Evolutionary conservation across 2,113 vertebrate genomes (phyloP).

Genomic region (Spea bombifrons): DNA sequence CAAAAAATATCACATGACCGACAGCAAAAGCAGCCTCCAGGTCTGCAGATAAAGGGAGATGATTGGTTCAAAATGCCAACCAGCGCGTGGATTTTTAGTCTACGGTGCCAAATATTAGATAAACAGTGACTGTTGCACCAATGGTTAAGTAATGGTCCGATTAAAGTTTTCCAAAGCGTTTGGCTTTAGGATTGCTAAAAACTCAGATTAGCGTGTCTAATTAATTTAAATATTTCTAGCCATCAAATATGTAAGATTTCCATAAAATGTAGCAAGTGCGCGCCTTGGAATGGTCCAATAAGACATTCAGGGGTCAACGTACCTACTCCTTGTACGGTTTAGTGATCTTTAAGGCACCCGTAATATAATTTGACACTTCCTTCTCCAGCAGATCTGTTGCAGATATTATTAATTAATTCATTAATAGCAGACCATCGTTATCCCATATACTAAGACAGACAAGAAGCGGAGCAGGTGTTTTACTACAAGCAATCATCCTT

Average conservation of each 20-base stretch:
- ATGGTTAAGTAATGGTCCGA: no score
- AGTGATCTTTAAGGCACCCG: constrained; percentile 7
- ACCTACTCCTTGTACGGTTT: constrained; percentile 9
- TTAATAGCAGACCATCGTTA: constrained; percentile 10
- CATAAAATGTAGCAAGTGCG: constrained; percentile 12
- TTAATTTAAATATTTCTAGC: constrained; percentile 1
- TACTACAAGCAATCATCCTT: constrained; percentile 36
- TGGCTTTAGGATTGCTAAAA: no score
- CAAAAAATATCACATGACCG: no score
- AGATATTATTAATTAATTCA: constrained; percentile 10
- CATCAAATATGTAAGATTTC: constrained; percentile 4
- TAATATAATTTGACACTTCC: constrained; percentile 46
- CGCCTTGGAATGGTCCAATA: background rate
- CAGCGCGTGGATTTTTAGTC: no score
- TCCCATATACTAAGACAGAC: constrained; percentile 4
- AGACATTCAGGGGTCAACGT: constrained; percentile 13
- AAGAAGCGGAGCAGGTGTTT: constrained; percentile 44
- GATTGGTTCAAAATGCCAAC: no score
- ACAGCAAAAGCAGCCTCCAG: no score
- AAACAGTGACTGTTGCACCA: no score
- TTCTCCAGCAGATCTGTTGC: constrained; percentile 6
- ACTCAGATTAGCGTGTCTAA: no score
- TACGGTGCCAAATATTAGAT: no score
- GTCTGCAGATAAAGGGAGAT: no score
- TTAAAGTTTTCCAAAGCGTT: no score